These are phyloP conservation scores for Heteromyza rotundicornis DNA, from an alignment of 2,888 invertebrate genomes.

Conservation along the genomic window DNA sequence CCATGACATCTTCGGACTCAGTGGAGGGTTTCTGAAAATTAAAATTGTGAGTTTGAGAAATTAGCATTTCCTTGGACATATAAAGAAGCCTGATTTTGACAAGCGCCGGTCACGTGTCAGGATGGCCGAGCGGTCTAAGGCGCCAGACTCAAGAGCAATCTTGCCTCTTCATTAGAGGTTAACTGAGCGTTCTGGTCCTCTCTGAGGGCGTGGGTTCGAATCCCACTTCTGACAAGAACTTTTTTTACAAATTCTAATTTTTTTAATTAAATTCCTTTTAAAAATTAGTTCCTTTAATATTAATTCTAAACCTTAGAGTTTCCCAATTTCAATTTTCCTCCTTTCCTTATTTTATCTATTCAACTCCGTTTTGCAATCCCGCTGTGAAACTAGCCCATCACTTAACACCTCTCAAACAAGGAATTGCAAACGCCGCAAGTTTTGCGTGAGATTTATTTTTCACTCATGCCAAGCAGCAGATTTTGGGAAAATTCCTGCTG, in stretches of 20 bases:
- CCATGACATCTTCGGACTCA: constrained; percentile 29
- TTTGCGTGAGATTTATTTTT: not conserved
- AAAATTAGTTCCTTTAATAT: no score
- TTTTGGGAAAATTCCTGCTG: no score
- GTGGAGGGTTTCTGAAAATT: constrained; percentile 26
- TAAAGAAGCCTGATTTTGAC: no score
- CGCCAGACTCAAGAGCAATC: constrained; percentile 40
- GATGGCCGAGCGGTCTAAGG: constrained; percentile 45
- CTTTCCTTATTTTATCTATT: no score
- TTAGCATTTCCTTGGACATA: no score
- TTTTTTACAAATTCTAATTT: no score
- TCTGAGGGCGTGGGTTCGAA: constrained; percentile 62
- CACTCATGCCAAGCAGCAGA: not conserved
- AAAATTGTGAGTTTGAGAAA: not conserved
- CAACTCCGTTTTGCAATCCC: no score
- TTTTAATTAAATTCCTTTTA: no score
- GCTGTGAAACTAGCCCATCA: constrained; percentile 12
- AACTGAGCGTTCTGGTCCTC: constrained; percentile 56
- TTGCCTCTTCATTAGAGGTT: constrained; percentile 34
- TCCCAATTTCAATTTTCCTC: no score
- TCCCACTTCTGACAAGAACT: constrained; percentile 58
- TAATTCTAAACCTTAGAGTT: no score
- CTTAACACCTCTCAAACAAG: constrained; percentile 10
- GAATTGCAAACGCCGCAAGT: no score
- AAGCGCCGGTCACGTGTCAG: no score